Conservation (phyloP, 2,113 vertebrate species). For the Hyperopisus bebe region DNA sequence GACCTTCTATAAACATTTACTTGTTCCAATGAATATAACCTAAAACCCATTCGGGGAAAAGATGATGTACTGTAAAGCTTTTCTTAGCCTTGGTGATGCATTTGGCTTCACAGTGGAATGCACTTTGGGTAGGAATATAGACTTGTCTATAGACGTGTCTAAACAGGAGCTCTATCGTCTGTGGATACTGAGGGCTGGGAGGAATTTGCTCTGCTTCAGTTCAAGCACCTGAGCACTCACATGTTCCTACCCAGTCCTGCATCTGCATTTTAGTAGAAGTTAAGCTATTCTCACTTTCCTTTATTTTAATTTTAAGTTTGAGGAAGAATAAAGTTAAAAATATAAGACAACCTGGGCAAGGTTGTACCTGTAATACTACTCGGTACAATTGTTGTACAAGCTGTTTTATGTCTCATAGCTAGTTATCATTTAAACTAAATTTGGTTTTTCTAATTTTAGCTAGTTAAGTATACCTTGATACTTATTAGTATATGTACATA, state of each 20-base stretch:
- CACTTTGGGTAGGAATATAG: conserved; percentile 29
- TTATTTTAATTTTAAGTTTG: neutral
- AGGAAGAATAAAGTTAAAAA: neutral
- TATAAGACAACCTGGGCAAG: neutral
- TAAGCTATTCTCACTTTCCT: neutral
- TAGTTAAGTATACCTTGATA: neutral
- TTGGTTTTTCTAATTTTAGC: neutral
- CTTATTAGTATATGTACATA: neutral
- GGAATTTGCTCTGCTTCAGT: neutral
- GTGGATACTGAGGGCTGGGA: conserved; percentile 23
- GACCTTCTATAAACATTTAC: neutral
- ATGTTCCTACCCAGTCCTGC: neutral
- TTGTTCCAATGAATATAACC: neutral
- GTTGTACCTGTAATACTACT: neutral
- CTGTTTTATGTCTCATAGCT: neutral
- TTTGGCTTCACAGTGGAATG: conserved; percentile 49
- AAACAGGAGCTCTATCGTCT: conserved; percentile 42
- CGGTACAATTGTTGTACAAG: neutral
- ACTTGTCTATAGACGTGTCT: conserved; percentile 47
- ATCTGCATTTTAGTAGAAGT: neutral
- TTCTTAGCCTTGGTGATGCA: neutral
- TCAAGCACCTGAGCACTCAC: conserved; percentile 17
- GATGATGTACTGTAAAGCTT: neutral
- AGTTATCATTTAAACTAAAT: neutral
- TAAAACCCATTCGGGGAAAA: neutral